Base-by-base conservation (phyloP, 2,888 invertebrate genomes). In the Griposia aprilina region DNA sequence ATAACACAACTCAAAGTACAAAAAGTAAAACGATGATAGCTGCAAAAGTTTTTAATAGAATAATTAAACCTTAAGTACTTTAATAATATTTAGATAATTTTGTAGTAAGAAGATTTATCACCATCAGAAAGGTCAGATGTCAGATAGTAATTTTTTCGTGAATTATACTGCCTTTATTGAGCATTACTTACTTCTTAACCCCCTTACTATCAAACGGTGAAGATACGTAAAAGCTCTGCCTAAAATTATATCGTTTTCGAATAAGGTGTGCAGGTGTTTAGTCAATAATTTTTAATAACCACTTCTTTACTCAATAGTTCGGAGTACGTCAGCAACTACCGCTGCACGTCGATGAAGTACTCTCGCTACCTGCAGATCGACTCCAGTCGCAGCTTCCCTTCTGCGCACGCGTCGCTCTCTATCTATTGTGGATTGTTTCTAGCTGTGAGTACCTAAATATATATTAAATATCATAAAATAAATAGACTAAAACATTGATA, bases 371-470 rank as follows among this genome's bases (percentile, higher is more conserved):
- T 97, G 74, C 94, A 98, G 78, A 97, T 97, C 70, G 98, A 98
- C 94, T 93, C 97, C 90, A 91, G 97, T 96, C 90, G 98, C 96
- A 96, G 98, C 97, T 90, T 98, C 92, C 98, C 98, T 0, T 98
- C 98, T 0, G 98, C 98, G 15, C 98, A 98, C 93, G 97, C 98
- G 0, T 97, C 98, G 1, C 93, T 98, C 2, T 97, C 98, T 0
- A 94, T 98, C 68, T 98, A 97, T 93, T 97, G 97, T 67, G 97
- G 98, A 17, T 91, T 98, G 45, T 98, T 98, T 92, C 79, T 97
- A 90, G 96, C 97, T 90, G 97, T 98, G 90, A 97, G 97, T 97
- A n/a, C 5, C 5, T 10, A 55, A 41, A 8, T n/a, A 41, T 63
- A 23, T 1, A 15, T n/a, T 8, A 36, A 13, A 23, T 41, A 45